phyloP scores from a whole-genome alignment of 2,113 vertebrate species.

The Hucho hucho region DNA sequence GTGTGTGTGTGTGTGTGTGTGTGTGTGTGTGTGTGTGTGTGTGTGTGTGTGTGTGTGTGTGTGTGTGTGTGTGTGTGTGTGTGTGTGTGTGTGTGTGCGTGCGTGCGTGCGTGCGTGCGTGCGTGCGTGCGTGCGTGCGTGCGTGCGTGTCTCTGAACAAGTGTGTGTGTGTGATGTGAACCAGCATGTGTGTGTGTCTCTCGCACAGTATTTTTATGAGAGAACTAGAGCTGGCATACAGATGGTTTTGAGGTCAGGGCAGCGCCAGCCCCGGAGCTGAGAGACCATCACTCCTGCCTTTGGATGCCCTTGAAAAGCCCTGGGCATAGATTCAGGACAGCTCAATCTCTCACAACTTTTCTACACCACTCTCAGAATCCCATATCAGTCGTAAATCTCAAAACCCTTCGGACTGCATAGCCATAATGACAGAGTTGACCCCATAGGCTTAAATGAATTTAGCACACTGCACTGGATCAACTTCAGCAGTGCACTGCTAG shows the following conservation, averaged over 20 bases:
- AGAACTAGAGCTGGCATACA: slow-evolving; percentile 17
- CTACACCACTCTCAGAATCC: slow-evolving; percentile 19
- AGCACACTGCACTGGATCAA: slow-evolving; percentile 23
- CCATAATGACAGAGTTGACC: slow-evolving; percentile 37
- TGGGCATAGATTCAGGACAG: slow-evolving; percentile 34
- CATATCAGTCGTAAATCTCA: slow-evolving; percentile 46
- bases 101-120: background rate
- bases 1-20: no score
- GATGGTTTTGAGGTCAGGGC: slow-evolving; percentile 14
- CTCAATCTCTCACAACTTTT: slow-evolving; percentile 32
- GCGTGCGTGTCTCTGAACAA: background rate
- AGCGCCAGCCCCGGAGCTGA: background rate
- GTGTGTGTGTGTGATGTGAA: background rate
- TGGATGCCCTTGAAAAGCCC: slow-evolving; percentile 12
- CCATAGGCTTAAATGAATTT: slow-evolving; percentile 24
- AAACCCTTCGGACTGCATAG: slow-evolving; percentile 20
- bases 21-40: no score
- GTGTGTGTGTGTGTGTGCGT: no score
- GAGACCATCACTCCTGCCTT: slow-evolving; percentile 22
- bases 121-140: background rate
- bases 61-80: no score
- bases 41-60: no score
- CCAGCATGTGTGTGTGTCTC: background rate
- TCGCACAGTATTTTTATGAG: background rate
- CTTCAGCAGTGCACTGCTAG: background rate